Evolutionary conservation across 2,113 vertebrate genomes (phyloP), one percentile per base, ranked within the genome.

Genomic region (Ptyas mucosa): DNA sequence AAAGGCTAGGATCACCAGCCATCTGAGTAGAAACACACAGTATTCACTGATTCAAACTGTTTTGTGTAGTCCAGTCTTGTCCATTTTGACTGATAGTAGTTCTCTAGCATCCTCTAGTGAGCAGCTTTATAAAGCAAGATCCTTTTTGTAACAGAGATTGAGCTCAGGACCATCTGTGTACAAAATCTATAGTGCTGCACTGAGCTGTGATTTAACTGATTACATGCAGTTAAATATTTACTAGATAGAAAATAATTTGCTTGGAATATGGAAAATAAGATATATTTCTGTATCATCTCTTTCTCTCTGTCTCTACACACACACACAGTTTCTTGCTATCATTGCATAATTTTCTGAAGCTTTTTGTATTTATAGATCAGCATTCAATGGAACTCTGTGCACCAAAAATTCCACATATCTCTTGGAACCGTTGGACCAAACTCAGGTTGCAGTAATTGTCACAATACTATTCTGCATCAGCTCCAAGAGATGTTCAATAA

Each of bases 401-500:
- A 98, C 94, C 99, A 99, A 54, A 98, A 99, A 91, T 99, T 99
- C 96, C 99, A 99, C 95, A 98, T 99, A 85, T 98, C 99, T 69
- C 98, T 99, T 95, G 99, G 99, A 95, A 99, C 99, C 9, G 99
- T 99, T 96, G 99, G 99, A 61, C 99, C 99, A 54, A 99, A 99
- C 97, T 99, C 99, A 86, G 99, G 99, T 96, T 99, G 99, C 96
- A 99, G 99, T 97, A 99, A 99, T 97, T 99, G 99, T 97, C 99
- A 99, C 95, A 99, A 99, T 97, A 99, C 99, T 92, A 99, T 99
- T 97, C 98, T 99, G 85, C 99, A 99, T 96, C 99, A 99, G 96
- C 98, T 99, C 90, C 99, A 99, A 96, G 99, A 99, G 96, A 99
- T 99, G 99, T 99, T 99, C 97, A 99, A 99, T 97, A 99, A 99